Percentiles rank a stretch among this genome's conserved stretches.
These are phyloP conservation scores for Zosterops hypoxanthus DNA, from an alignment of 2,113 vertebrate genomes.

Conservation along the genomic window DNA sequence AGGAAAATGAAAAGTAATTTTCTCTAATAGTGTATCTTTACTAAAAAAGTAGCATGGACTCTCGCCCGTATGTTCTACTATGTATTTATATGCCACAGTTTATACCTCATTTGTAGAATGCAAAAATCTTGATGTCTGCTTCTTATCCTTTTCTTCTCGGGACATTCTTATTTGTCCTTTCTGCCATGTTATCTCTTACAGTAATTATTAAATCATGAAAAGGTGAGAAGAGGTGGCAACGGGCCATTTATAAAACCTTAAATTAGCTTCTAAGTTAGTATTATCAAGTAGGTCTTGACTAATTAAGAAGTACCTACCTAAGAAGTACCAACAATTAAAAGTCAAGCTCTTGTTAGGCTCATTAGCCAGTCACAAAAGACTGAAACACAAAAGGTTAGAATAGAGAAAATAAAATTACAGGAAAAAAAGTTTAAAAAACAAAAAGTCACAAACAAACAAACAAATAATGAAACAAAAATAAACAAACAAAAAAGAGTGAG, in stretches of 20 bases:
- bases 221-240: fast-evolving
- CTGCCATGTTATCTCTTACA: not conserved
- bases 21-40: not conserved
- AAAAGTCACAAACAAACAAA: no score
- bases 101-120: not conserved
- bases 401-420: not conserved
- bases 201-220: not conserved
- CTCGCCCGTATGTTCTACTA: not conserved
- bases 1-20: not conserved
- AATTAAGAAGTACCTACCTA: not conserved
- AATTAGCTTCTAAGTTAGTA: not conserved
- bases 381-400: not conserved
- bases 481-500: not conserved
- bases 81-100: not conserved
- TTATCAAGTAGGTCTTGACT: fast-evolving
- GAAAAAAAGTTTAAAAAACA: not conserved
- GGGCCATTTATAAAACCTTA: not conserved
- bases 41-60: not conserved
- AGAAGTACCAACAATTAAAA: not conserved
- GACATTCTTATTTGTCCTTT: not conserved
- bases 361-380: not conserved
- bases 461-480: no score
- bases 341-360: fast-evolving
- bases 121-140: not conserved
- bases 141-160: not conserved